Percentiles rank a stretch among this genome's conserved stretches.
Evolutionary conservation across 2,888 invertebrate genomes (phyloP).

Genomic region (Sesamia inferens): DNA sequence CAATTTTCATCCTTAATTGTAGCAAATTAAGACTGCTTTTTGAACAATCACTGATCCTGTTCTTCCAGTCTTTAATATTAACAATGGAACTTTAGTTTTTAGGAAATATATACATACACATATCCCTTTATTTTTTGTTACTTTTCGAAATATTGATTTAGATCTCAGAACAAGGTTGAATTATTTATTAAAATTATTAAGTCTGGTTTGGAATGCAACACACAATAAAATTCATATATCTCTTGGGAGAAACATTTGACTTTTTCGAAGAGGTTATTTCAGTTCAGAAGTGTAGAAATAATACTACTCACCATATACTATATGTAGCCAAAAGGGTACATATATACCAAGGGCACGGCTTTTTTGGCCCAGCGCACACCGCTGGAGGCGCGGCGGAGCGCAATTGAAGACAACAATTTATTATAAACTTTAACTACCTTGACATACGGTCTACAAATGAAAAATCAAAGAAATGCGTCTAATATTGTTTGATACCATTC

Average conservation of each 20-base stretch:
- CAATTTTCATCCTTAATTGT: conserved; percentile 49
- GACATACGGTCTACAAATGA: no score
- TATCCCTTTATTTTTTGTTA: conserved; percentile 1
- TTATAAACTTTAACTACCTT: no score
- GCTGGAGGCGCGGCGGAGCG: no score
- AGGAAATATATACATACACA: background rate
- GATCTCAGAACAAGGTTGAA: background rate
- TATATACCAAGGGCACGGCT: no score
- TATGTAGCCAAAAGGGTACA: no score
- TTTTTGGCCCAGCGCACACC: no score
- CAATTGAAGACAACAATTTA: no score
- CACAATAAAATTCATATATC: background rate
- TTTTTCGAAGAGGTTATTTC: background rate
- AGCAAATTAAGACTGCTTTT: conserved; percentile 52
- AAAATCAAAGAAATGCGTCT: no score
- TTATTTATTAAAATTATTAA: background rate
- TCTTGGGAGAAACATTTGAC: background rate
- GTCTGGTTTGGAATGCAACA: background rate
- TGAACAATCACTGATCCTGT: conserved; percentile 29
- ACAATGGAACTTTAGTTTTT: background rate
- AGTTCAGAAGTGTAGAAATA: background rate
- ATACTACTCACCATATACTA: no score
- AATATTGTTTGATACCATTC: no score
- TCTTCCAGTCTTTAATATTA: conserved; percentile 26
- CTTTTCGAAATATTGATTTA: background rate